These are phyloP conservation scores for Sinocyclocheilus anophthalmus DNA, from an alignment of 2,113 vertebrate genomes.

Conservation along the genomic window DNA sequence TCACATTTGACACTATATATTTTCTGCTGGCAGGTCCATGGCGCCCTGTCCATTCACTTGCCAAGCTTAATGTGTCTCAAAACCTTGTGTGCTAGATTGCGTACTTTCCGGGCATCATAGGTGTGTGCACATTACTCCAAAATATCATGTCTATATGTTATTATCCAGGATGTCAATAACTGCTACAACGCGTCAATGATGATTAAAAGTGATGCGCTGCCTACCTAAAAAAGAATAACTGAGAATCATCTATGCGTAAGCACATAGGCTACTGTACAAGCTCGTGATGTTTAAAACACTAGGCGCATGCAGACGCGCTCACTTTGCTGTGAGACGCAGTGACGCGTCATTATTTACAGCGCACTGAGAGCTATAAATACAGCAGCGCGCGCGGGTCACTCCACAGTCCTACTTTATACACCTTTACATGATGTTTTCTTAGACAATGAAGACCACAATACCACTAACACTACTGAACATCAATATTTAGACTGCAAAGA, in stretches of 20 bases:
- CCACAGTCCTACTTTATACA: background rate
- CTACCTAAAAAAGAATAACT: background rate
- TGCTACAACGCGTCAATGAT: background rate
- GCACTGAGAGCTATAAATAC: slow-evolving; percentile 27
- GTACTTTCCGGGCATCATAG: background rate
- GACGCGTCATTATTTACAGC: background rate
- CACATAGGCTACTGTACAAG: background rate
- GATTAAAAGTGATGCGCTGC: background rate
- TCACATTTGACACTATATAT: background rate
- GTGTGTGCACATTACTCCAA: background rate
- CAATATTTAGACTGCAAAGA: background rate
- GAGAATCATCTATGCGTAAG: too few relatives aligned
- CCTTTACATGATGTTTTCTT: background rate
- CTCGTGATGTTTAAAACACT: background rate
- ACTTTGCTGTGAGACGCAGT: background rate
- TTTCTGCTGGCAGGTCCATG: background rate
- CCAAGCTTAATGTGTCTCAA: background rate
- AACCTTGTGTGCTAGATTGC: background rate
- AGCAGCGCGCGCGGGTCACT: background rate
- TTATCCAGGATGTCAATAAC: background rate
- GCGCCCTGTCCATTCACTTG: background rate
- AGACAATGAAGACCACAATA: background rate
- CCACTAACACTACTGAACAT: background rate
- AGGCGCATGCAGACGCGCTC: background rate
- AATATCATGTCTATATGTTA: background rate